Conservation (phyloP, 2,888 invertebrate genomes). For the Acleris holmiana region DNA sequence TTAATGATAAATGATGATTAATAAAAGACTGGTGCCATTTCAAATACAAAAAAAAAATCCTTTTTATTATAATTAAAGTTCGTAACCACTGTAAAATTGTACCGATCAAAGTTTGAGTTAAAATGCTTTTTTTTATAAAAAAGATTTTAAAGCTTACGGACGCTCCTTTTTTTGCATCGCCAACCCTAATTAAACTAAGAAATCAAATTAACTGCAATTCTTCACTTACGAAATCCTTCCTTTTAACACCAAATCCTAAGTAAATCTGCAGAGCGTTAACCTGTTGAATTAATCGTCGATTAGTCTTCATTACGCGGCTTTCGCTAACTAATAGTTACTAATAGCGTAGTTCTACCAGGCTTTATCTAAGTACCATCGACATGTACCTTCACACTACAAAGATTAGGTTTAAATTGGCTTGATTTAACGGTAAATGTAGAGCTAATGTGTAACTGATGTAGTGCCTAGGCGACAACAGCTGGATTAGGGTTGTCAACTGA, state of each 20-base stretch:
- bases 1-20: too few species aligned
- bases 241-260: conserved; percentile 30
- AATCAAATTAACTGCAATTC: conserved; percentile 8
- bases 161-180: neutral
- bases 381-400: neutral
- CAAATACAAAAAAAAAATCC: too few species aligned
- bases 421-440: neutral
- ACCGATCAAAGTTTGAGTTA: too few species aligned
- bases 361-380: conserved; percentile 53
- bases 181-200: neutral
- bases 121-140: too few species aligned
- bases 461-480: conserved; percentile 30
- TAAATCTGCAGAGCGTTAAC: conserved; percentile 53
- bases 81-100: too few species aligned
- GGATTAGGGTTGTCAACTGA: conserved; percentile 28
- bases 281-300: conserved; percentile 79
- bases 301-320: conserved; percentile 71
- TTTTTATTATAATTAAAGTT: too few species aligned
- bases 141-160: too few species aligned
- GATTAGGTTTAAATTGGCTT: neutral
- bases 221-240: conserved; percentile 22
- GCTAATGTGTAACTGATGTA: conserved; percentile 27
- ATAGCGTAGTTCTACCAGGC: conserved; percentile 57
- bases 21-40: too few species aligned
- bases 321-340: conserved; percentile 74